A percentile compares a stretch with the other conserved stretches of the same genome.
These are phyloP conservation scores for Turnix velox DNA, from an alignment of 2,113 vertebrate genomes.

Conservation along the genomic window DNA sequence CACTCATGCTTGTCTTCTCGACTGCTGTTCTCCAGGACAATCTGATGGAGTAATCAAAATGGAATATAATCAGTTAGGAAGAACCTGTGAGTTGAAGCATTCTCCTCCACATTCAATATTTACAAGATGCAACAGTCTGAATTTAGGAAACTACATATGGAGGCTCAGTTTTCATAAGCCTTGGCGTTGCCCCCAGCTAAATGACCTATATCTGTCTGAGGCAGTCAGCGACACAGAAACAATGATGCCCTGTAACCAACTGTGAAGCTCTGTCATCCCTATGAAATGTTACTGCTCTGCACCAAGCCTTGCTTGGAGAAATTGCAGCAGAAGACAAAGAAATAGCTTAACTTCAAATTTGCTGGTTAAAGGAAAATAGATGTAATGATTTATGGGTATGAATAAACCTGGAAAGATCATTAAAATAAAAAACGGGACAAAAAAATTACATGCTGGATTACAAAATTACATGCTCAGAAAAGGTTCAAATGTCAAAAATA, in stretches of 20 bases:
- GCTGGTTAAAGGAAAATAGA: background rate
- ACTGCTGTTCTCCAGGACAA: constrained; percentile 98
- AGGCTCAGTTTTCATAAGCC: background rate
- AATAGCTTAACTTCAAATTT: background rate
- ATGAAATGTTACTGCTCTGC: background rate
- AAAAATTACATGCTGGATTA: background rate
- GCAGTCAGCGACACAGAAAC: background rate
- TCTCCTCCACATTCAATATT: background rate
- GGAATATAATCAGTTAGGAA: background rate
- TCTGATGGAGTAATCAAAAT: constrained; percentile 70
- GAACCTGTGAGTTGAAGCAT: background rate
- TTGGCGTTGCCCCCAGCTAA: background rate
- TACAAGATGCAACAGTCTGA: background rate
- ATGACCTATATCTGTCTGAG: background rate
- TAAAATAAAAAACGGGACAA: background rate
- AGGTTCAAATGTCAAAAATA: background rate
- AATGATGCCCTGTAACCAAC: background rate
- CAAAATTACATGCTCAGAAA: background rate
- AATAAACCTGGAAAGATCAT: background rate
- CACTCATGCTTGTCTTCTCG: constrained; percentile 98
- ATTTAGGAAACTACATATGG: background rate
- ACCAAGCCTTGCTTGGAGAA: background rate
- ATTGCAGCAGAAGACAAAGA: background rate
- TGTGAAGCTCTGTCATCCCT: background rate
- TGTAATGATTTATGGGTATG: background rate